Evolutionary conservation across 2,113 vertebrate genomes (phyloP), one percentile per base, ranked within the genome.

Genomic region (Columba livia): DNA sequence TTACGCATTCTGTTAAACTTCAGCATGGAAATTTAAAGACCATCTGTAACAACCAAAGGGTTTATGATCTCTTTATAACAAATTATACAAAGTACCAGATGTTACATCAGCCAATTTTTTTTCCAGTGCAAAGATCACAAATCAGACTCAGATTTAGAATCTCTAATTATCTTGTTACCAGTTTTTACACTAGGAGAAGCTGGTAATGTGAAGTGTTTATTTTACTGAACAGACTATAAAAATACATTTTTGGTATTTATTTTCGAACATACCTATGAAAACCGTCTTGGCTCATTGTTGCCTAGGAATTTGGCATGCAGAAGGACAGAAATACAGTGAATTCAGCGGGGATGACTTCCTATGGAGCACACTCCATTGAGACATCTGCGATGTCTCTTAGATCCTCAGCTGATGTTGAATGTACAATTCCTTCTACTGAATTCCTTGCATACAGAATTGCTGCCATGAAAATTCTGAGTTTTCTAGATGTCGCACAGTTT

Each of bases 281-380:
- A n/a, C 18, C 11, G 0, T 26, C 36, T 58, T 70, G n/a, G 11
- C 31, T 75, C 6, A 4, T 48, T 65, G 23, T 24, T 60, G 34
- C 56, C 29, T 77, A 54, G 29, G 34, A 56, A 28, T 83, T 75
- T 28, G 79, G 71, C 0, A 0, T 47, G 44, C 19, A 40, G 62
- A 25, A 38, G 26, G 21, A 18, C n/a, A 34, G 53, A 72, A 77
- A 40, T 47, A 28, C 5, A 20, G 15, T 8, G 36, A 75, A 6
- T 71, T 44, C 11, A 32, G 15, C 18, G 61, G 54, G 44, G 40
- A 29, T 31, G 25, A 56, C 19, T 67, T 94, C 44, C 50, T 83
- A 0, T 72, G 50, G 34, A 32, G 12, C 50, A 3, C 2, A 0
- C 6, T 88, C 15, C n/a, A 1, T 1, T 57, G 51, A 34, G 24